A percentile compares a stretch with the other conserved stretches of the same genome.
phyloP scores from a whole-genome alignment of 2,113 vertebrate species.

The Pelmatolapia mariae region DNA sequence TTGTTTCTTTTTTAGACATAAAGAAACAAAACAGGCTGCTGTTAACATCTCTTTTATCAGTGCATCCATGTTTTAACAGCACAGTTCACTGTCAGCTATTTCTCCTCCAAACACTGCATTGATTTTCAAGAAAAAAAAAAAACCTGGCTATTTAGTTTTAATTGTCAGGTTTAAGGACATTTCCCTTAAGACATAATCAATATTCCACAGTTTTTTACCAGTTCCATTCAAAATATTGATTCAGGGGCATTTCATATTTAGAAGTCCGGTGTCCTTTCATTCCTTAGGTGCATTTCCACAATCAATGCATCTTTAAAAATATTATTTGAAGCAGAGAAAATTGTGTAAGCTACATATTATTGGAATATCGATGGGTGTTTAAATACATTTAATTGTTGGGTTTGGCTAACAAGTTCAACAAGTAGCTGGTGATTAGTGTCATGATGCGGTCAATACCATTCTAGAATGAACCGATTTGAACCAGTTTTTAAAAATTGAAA shows the following conservation, averaged over 20 bases:
- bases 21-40: background rate
- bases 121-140: background rate
- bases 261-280: background rate
- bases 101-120: background rate
- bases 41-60: rapidly evolving
- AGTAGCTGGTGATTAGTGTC: background rate
- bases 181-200: background rate
- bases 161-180: background rate
- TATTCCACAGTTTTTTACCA: background rate
- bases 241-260: rapidly evolving
- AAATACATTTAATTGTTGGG: background rate
- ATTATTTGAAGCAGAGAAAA: background rate
- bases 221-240: background rate
- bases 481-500: background rate
- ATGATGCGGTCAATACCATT: background rate
- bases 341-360: background rate
- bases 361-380: background rate
- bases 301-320: background rate
- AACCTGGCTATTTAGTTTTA: background rate
- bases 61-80: background rate
- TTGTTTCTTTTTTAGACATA: background rate
- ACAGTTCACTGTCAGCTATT: background rate
- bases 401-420: background rate
- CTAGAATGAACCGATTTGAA: background rate
- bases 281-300: background rate